Evolutionary conservation across 1,140 invertebrate species (phyloP).

Genomic region (Akabosia matsudoensis): DNA sequence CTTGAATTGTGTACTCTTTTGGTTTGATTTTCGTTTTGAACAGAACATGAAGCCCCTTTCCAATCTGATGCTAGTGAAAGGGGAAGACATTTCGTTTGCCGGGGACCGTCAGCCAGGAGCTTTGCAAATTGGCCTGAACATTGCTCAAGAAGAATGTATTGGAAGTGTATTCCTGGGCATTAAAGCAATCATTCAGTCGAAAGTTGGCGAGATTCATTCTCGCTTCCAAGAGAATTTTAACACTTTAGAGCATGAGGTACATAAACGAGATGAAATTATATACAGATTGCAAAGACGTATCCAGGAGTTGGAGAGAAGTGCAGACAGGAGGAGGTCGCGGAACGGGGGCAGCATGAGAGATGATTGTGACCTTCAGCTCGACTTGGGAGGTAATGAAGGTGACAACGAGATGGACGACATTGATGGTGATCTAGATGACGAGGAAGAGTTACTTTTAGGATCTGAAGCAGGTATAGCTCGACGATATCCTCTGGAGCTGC

Average conservation of each 20-base stretch:
- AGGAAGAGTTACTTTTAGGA: constrained; percentile 5
- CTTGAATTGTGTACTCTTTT: too few species aligned
- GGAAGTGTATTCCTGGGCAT: constrained; percentile 70
- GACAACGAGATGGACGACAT: constrained; percentile 42
- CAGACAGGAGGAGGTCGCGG: constrained; percentile 11
- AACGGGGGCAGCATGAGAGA: constrained; percentile 26
- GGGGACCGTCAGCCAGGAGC: not conserved
- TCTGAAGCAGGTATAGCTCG: not conserved
- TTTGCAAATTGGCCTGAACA: constrained; percentile 28
- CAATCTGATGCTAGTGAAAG: constrained; percentile 14
- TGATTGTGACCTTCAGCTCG: constrained; percentile 36
- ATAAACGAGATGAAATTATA: constrained; percentile 72
- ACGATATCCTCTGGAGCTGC: not conserved
- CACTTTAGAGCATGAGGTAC: constrained; percentile 70
- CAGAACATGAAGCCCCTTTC: constrained; percentile 11
- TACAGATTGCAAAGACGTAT: constrained; percentile 68
- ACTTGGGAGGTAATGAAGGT: constrained; percentile 35
- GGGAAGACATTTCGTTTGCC: not conserved
- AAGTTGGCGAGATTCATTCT: constrained; percentile 59
- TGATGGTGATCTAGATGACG: constrained; percentile 49
- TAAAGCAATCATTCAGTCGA: constrained; percentile 69
- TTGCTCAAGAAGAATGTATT: constrained; percentile 66
- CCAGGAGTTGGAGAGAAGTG: constrained; percentile 59
- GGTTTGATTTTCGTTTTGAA: not conserved
- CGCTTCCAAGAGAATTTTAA: constrained; percentile 62